A percentile compares a stretch with the other conserved stretches of the same genome.
phyloP scores from a whole-genome alignment of 2,888 invertebrate genomes.

The Dendrolimus houi region DNA sequence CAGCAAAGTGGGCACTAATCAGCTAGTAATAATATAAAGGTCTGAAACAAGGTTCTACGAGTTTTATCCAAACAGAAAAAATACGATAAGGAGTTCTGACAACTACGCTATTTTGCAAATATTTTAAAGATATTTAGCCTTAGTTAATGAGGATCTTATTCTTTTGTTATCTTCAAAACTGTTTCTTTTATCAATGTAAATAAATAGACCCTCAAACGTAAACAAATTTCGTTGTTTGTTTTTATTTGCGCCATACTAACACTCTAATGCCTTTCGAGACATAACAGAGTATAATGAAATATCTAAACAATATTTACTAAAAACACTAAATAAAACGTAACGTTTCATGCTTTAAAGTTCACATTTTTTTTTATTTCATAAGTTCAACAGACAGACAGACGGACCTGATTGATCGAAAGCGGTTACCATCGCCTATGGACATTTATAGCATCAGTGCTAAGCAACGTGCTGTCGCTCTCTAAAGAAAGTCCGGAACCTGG shows the following conservation, averaged over 20 bases:
- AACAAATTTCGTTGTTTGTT: background rate
- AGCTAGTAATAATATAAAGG: no score
- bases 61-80: no score
- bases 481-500: no score
- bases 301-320: background rate
- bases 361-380: background rate
- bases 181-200: background rate
- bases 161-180: background rate
- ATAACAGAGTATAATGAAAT: background rate
- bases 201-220: background rate
- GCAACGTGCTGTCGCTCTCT: no score
- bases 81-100: background rate
- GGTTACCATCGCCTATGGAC: background rate
- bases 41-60: no score
- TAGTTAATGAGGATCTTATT: slow-evolving; percentile 1
- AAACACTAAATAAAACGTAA: background rate
- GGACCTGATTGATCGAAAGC: background rate
- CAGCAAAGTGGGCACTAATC: no score
- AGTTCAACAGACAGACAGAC: no score
- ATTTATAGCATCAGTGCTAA: no score
- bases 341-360: background rate
- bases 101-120: background rate
- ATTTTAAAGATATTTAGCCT: slow-evolving; percentile 2
- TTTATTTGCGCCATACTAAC: background rate
- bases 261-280: background rate